phyloP scores from a whole-genome alignment of 2,113 vertebrate species.

The Oxygymnocypris stewartii region DNA sequence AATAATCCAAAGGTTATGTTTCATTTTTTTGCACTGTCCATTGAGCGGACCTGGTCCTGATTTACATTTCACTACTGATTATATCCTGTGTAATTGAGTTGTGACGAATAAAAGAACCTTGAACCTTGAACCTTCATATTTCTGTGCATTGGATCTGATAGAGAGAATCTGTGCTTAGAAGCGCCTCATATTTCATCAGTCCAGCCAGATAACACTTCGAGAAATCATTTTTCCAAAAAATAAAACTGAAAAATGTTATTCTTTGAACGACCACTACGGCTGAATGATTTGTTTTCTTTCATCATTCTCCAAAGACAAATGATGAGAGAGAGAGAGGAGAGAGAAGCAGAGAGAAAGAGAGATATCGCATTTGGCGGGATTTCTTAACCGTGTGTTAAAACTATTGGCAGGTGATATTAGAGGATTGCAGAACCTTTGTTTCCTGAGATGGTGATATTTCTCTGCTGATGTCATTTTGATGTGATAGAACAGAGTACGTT shows the following conservation, averaged over 20 bases:
- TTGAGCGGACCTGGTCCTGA: no score
- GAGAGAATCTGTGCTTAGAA: constrained; percentile 30
- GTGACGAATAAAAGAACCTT: no score
- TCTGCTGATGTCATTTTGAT: constrained; percentile 37
- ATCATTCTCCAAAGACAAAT: constrained; percentile 44
- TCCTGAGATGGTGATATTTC: constrained; percentile 39
- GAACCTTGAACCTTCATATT: no score
- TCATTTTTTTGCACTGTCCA: no score
- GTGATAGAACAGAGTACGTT: constrained; percentile 19
- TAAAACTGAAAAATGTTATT: constrained; percentile 33
- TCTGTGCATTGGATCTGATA: constrained; percentile 26
- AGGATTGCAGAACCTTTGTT: constrained; percentile 31
- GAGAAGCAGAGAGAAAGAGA: background rate
- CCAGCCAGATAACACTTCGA: constrained; percentile 27
- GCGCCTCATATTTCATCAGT: constrained; percentile 15
- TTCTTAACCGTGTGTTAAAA: constrained; percentile 26
- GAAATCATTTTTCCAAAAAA: constrained; percentile 30
- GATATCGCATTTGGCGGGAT: constrained; percentile 40
- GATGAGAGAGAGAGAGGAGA: constrained; percentile 26
- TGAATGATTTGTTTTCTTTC: constrained; percentile 36
- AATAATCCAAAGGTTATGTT: no score
- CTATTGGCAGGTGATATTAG: constrained; percentile 33
- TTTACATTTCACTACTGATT: no score
- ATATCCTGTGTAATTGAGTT: no score
- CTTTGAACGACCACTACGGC: background rate